Conservation (phyloP, 1,140 invertebrate genomes). For the Drosophila chauvacae region DNA sequence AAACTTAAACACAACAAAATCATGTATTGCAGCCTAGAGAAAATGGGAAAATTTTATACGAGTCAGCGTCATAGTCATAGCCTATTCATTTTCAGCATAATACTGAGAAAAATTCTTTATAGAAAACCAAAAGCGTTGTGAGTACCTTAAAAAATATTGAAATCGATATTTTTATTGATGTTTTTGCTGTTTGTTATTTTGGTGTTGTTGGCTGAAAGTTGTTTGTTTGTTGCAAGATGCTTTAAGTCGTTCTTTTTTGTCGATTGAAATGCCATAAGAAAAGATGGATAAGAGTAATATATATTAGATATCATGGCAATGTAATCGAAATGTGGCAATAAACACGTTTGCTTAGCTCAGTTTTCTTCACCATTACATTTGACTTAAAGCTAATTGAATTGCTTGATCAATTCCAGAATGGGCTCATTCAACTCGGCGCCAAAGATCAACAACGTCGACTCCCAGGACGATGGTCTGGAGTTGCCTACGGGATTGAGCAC, state of each 20-base stretch:
- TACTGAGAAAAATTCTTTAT: constrained; percentile 75
- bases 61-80: constrained; percentile 73
- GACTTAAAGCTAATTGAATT: neutral
- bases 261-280: constrained; percentile 30
- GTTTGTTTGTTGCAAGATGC: constrained; percentile 27
- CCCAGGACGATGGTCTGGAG: constrained; percentile 87
- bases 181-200: constrained; percentile 39
- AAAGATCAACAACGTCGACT: constrained; percentile 88
- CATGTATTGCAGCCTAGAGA: constrained; percentile 57
- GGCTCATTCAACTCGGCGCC: constrained; percentile 90
- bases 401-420: constrained; percentile 86
- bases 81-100: constrained; percentile 76
- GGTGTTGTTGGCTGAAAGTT: constrained; percentile 36
- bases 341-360: constrained; percentile 28
- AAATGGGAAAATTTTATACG: constrained; percentile 55
- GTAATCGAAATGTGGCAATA: constrained; percentile 36
- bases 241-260: constrained; percentile 23
- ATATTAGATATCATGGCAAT: constrained; percentile 8
- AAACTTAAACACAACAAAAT: constrained; percentile 1
- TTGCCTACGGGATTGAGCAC: constrained; percentile 85
- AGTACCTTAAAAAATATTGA: constrained; percentile 44
- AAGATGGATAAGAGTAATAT: constrained; percentile 2
- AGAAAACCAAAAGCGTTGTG: constrained; percentile 75
- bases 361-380: neutral
- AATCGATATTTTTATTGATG: constrained; percentile 25